Evolutionary conservation across 1,140 invertebrate genomes (phyloP).

Genomic region (Euborellia annulipes): DNA sequence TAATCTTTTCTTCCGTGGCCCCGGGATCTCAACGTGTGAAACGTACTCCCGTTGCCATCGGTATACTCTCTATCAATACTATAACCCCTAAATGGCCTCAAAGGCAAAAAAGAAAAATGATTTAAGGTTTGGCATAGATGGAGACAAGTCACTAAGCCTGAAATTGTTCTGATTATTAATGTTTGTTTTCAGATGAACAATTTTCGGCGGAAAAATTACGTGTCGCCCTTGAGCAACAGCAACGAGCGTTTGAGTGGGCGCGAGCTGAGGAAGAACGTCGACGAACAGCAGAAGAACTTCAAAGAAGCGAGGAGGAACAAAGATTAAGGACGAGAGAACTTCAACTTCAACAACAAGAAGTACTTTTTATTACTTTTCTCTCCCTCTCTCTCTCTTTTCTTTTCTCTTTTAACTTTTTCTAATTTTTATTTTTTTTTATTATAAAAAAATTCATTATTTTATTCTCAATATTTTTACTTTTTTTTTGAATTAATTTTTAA

Average conservation of each 20-base stretch:
- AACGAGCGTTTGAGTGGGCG: constrained; percentile 32
- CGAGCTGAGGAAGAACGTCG: constrained; percentile 25
- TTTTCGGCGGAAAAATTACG: constrained; percentile 34
- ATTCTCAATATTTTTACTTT: constrained; percentile 5
- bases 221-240: constrained; percentile 34
- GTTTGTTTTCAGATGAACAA: constrained; percentile 25
- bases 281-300: constrained; percentile 22
- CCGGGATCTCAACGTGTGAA: too few relatives aligned
- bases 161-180: constrained; percentile 4
- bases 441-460: neutral
- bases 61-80: too few relatives aligned
- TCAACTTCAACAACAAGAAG: constrained; percentile 38
- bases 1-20: too few relatives aligned
- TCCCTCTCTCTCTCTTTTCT: neutral
- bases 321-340: constrained; percentile 35
- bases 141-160: too few relatives aligned
- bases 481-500: neutral
- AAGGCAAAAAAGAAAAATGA: too few relatives aligned
- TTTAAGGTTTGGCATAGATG: too few relatives aligned
- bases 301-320: constrained; percentile 28
- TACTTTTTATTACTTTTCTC: constrained; percentile 16
- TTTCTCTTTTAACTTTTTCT: too few relatives aligned
- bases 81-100: too few relatives aligned
- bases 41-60: too few relatives aligned
- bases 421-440: neutral